Base-by-base conservation (phyloP, 2,888 invertebrate species). In the Phengaris alcon region DNA sequence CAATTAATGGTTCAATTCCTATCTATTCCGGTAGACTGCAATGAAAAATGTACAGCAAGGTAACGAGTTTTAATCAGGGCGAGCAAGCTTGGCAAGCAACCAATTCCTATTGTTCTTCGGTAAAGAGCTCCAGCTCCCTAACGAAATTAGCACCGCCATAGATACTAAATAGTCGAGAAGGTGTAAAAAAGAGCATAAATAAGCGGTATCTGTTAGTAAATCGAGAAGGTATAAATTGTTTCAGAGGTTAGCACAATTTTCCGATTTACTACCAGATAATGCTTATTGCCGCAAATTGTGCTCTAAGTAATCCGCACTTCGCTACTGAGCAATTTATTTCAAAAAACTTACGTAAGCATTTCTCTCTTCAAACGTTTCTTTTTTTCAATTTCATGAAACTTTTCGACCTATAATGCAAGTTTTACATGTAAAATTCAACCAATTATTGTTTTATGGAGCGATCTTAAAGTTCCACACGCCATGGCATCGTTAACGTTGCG, bases 401-500 rank as follows among this genome's bases (percentile, higher is more conserved):
- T 59, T 15, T 22, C 59, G 15, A 8, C 12, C 64, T 6, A 15
- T 52, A 52, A 52, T 44, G 64, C 35, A 9, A 69, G 48, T 69
- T 69, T 69, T 22, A 48, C 69, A 69, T 35, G 64, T 46, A 70
- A 70, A 48, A 64, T 13, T 52, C 51, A 22, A 51, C 52, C 52
- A 52, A 70, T 70, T 70, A 70, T 70, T 70, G 51, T 70, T 70
- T 70, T 70, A 70, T 22, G 46, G 70, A 22, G 51, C 77, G 76
- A 84, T 84, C 85, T 86, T 83, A 86, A 35, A 84, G 77, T 84
- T 87, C 79, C 77, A 84, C 90, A 90, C 89, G 90, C 89, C 77
- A 90, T 82, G 81, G 79, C 76, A 82, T 79, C 86, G 87, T 90
- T 90, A 88, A 87, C 88, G 85, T 86, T 84, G 82, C 83, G 82